Evolutionary conservation across 2,888 invertebrate species (phyloP), one percentile per base, ranked within the genome.

Genomic region (Cactoblastis cactorum): DNA sequence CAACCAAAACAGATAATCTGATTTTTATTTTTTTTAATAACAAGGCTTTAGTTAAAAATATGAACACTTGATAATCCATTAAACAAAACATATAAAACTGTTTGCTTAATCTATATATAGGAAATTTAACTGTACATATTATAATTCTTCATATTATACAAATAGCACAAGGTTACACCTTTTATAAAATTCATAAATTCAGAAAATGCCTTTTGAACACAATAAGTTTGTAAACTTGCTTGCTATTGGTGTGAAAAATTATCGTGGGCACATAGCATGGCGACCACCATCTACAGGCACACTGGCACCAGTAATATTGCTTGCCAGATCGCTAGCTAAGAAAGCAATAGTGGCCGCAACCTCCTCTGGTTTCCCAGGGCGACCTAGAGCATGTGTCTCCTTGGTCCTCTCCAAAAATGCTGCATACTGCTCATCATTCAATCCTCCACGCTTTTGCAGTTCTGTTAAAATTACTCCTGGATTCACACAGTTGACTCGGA

Each of bases 281-380:
- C 98, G 91, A 0, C 99, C 99, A 17, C 99, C 99, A 80, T 99
- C 99, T 0, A 98, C 95, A 0, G 97, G 95, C 18, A 99, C 63
- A 52, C 94, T 94, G 3, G 92, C 95, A 2, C 98, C 98, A 6
- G 99, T 99, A 3, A 96, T 96, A 72, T 96, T 98, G 62, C 95
- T 96, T 1, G 97, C 94, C 56, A 94, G 91, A 50, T 95, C 94
- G 56, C 97, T 96, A 0, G 98, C 98, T 52, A 99, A 90, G 83
- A 98, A 99, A 0, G 95, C 94, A 63, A 99, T 98, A 0, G 96
- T 92, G 45, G 93, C 92, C 0, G 99, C 98, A 0, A 98, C 96
- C 85, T 98, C 98, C 6, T 93, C 92, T 0, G 94, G 93, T 53
- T 93, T 88, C 2, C 98, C 98, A 0, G 96, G 93, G 39, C 98